These are phyloP conservation scores for Cyprinus carpio DNA, from an alignment of 2,113 vertebrate genomes.

Conservation along the genomic window DNA sequence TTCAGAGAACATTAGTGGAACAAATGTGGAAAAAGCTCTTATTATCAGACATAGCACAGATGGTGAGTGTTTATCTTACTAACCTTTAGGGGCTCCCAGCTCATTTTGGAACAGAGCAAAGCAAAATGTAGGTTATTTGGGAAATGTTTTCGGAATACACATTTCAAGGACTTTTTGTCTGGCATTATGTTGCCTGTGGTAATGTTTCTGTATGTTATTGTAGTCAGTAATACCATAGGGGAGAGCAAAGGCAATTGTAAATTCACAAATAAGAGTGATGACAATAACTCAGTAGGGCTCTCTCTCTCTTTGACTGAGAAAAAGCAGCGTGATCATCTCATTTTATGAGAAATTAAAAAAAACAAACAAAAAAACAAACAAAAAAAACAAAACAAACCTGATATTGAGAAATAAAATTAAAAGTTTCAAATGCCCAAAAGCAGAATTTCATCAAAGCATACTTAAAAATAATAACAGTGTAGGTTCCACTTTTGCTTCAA, in stretches of 20 bases:
- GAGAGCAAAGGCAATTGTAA: not conserved
- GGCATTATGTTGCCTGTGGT: not conserved
- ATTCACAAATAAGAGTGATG: not conserved
- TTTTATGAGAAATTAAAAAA: no score
- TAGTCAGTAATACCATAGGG: conserved; percentile 5
- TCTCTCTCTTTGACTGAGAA: not conserved
- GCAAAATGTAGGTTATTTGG: conserved; percentile 14
- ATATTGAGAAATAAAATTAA: no score
- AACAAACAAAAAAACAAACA: no score
- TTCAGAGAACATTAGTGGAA: conserved; percentile 32
- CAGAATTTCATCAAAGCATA: no score
- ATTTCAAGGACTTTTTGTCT: conserved; percentile 2
- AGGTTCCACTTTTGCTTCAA: no score
- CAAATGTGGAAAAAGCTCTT: conserved; percentile 29
- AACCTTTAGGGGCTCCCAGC: conserved; percentile 37
- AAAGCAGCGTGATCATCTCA: no score
- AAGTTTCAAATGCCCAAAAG: no score
- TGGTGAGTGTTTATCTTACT: conserved; percentile 38
- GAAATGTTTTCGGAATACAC: not conserved
- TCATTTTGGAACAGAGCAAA: conserved; percentile 9
- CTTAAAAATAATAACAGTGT: no score
- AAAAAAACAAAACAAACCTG: no score
- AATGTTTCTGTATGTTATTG: conserved; percentile 24
- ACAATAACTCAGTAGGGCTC: not conserved
- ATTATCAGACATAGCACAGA: conserved; percentile 37